Evolutionary conservation across 2,113 vertebrate genomes (phyloP).

Genomic region (Ibidorhyncha struthersii): DNA sequence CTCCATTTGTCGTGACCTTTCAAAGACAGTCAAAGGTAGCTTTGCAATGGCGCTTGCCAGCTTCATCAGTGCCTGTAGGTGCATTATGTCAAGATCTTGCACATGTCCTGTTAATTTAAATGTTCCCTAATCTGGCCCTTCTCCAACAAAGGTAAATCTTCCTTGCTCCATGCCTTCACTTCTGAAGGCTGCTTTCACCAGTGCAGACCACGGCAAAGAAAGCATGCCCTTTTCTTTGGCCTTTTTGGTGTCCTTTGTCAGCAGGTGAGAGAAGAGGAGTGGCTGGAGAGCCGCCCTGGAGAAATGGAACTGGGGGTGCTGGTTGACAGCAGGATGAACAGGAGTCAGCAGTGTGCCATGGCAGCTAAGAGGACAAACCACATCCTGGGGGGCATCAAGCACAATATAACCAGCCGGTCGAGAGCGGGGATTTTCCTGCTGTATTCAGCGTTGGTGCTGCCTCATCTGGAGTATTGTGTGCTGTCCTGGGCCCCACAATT

Average conservation of each 20-base stretch:
- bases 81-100: background rate
- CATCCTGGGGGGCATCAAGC: background rate
- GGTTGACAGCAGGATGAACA: background rate
- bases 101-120: background rate
- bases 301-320: background rate
- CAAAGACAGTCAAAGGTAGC: background rate
- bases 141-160: background rate
- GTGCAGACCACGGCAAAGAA: background rate
- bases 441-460: fast-evolving
- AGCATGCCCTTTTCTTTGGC: background rate
- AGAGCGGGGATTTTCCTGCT: background rate
- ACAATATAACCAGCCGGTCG: fast-evolving
- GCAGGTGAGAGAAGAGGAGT: background rate
- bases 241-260: background rate
- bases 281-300: background rate
- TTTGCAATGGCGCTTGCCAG: background rate
- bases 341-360: background rate
- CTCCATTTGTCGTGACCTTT: background rate
- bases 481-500: background rate
- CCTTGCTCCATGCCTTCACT: background rate
- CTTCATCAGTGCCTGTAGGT: background rate
- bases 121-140: background rate
- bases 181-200: background rate
- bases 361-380: background rate
- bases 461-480: background rate